Evolutionary conservation across 2,888 invertebrate species (phyloP), one percentile per base, ranked within the genome.

Genomic region (Mystacides longicornis): DNA sequence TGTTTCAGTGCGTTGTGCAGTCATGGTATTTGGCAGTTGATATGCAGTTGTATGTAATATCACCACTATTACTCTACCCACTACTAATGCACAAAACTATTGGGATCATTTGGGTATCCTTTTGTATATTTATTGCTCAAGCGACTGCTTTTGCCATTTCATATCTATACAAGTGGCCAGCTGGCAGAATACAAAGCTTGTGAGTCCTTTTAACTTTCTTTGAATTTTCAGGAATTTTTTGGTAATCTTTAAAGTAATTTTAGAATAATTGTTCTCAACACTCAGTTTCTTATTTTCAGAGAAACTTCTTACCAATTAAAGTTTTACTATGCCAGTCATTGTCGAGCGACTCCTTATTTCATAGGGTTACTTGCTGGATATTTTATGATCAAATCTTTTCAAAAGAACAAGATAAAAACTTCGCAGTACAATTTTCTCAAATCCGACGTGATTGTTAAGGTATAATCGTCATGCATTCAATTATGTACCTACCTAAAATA

Each of bases 61-160:
- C 60, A 14, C 60, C 60, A 18, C 43, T 60, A 14, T n/a, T 60
- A 11, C 23, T 60, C 1, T 56, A 51, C 42, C 60, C 60, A 7
- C 37, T 60, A 5, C 16, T 60, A n/a, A 47, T 21, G 23, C 51
- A 42, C 11, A 23, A 23, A 11, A 58, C 42, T 7, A 45, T 56
- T 4, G 60, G 60, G 16, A 61, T 66, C 23, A n/a, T 37, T 3
- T 3, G 37, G 14, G 14, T 37, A 14, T 37, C 37, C 14, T 16
- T 62, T 1, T 55, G 67, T 0, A 57, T 66, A 4, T 18, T 64
- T 16, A 55, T 60, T 5, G 67, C 69, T 0, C 48, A 68, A 14
- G 47, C 62, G 0, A 55, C 60, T 1, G 66, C 68, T 0, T 62
- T 65, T 7, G 51, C 61, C 7, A 60, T 69, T 37, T 59, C 66